Conservation (phyloP, 2,888 invertebrate species). For the Copidosoma aretas region DNA sequence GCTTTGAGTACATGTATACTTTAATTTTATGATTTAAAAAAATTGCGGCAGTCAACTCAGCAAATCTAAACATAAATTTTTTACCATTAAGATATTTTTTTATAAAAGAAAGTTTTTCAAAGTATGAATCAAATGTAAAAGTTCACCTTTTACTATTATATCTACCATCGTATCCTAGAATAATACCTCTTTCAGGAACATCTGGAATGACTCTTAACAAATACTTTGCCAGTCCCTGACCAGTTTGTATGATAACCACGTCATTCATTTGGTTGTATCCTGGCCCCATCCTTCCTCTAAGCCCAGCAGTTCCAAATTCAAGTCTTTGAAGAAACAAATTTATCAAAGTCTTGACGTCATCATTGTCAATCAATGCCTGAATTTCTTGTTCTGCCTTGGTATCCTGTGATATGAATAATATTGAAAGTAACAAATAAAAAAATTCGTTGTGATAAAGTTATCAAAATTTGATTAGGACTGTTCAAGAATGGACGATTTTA, state of each 20-base stretch:
- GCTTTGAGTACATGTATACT: constrained; percentile 80
- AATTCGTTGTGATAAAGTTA: no score
- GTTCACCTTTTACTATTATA: constrained; percentile 84
- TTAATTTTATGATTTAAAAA: constrained; percentile 78
- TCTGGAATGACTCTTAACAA: constrained; percentile 69
- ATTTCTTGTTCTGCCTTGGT: constrained; percentile 72
- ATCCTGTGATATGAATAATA: constrained; percentile 64
- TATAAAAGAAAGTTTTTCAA: constrained; percentile 10
- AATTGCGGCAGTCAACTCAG: constrained; percentile 84
- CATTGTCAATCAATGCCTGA: constrained; percentile 65
- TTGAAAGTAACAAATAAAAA: constrained; percentile 19
- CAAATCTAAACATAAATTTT: constrained; percentile 71
- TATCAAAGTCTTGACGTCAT: constrained; percentile 68
- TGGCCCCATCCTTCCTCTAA: constrained; percentile 90
- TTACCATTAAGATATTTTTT: constrained; percentile 7
- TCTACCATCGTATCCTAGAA: constrained; percentile 92
- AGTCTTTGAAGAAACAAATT: constrained; percentile 75
- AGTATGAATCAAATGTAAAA: background rate
- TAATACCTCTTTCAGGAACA: constrained; percentile 73
- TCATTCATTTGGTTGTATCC: constrained; percentile 97
- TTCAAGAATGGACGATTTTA: no score
- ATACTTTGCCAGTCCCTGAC: constrained; percentile 86
- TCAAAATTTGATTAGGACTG: no score
- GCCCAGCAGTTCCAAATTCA: constrained; percentile 91
- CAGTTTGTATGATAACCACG: constrained; percentile 91